Base-by-base conservation (phyloP, 2,888 invertebrate species). In the Cryptus viduatorius region DNA sequence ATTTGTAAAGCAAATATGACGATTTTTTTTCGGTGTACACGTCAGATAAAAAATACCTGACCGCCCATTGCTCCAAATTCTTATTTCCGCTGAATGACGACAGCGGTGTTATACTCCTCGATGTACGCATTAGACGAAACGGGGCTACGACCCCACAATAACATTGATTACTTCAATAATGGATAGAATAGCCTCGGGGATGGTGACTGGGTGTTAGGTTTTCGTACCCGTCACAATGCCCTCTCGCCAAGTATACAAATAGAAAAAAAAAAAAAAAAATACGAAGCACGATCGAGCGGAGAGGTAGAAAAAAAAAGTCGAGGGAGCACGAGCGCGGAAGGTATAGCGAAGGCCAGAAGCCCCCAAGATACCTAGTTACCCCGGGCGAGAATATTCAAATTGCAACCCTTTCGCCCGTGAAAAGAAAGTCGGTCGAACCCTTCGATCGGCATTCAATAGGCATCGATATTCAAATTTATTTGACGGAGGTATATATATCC, bases 391-490 rank as follows among this genome's bases (percentile, higher is more conserved):
- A 93, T 93, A 93, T 93, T 93, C 92, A 93, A 93, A 93, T 93
- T 90, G 92, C 90, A 93, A 93, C 93, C 93, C 93, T 93, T 91
- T 86, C 88, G 89, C 65, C 85, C 86, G 89, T 90, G 91, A 91
- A 90, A 90, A 88, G 89, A 88, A 86, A 81, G 59, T 90, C 88
- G 69, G 65, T 72, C 82, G 87, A 89, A 92, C 92, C 93, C 93
- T 93, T 93, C 93, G 93, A 93, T 93, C 90, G 91, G 90, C 37
- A 93, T 93, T 93, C 93, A 93, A 93, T 93, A 90, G 93, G 93
- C 93, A 93, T 93, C 93, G 93, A 93, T 93, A 93, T 93, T 93
- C 93, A 93, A 93, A 93, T 93, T 93, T 93, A 92, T 93, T 93
- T 93, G 92, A 93, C 90, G 90, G 90, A 92, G 91, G 92, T 90